These are phyloP conservation scores for Montipora capricornis DNA, from an alignment of 64 coral and sea anemone genomes.

Conservation along the genomic window DNA sequence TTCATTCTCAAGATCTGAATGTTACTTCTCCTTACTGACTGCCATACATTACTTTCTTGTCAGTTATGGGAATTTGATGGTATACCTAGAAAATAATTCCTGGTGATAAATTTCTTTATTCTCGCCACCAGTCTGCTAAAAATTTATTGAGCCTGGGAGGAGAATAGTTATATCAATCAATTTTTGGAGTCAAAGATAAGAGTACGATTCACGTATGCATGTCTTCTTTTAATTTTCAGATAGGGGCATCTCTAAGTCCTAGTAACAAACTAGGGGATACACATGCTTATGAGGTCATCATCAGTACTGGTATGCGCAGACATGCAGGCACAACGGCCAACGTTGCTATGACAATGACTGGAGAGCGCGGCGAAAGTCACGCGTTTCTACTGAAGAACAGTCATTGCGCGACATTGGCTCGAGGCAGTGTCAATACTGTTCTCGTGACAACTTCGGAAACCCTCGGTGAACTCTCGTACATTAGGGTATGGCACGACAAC, in stretches of 20 bases:
- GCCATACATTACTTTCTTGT: too few relatives aligned
- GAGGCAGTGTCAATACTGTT: slow-evolving; percentile 71
- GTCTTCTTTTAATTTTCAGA: background rate
- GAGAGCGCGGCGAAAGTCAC: slow-evolving; percentile 79
- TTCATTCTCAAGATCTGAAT: too few relatives aligned
- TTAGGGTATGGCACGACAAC: slow-evolving; percentile 98
- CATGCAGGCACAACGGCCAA: slow-evolving; percentile 93
- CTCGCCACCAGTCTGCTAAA: too few relatives aligned
- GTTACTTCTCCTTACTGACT: too few relatives aligned
- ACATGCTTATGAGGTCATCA: slow-evolving; percentile 77
- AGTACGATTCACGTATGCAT: too few relatives aligned
- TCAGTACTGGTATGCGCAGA: slow-evolving; percentile 84
- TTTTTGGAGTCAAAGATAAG: too few relatives aligned
- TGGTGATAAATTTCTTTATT: too few relatives aligned
- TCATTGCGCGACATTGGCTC: slow-evolving; percentile 42
- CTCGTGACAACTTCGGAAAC: slow-evolving; percentile 79
- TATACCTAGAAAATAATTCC: too few relatives aligned
- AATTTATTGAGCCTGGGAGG: too few relatives aligned
- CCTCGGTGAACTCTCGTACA: slow-evolving; percentile 75
- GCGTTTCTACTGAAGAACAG: slow-evolving; percentile 70
- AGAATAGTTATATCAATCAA: too few relatives aligned
- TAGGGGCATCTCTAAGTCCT: slow-evolving; percentile 64
- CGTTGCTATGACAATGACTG: slow-evolving; percentile 81
- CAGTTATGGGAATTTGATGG: too few relatives aligned
- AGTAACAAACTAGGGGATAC: slow-evolving; percentile 64